Evolutionary conservation across 1,140 invertebrate species (phyloP), one percentile per base, ranked within the genome.

Genomic region (Drosophila asahinai): DNA sequence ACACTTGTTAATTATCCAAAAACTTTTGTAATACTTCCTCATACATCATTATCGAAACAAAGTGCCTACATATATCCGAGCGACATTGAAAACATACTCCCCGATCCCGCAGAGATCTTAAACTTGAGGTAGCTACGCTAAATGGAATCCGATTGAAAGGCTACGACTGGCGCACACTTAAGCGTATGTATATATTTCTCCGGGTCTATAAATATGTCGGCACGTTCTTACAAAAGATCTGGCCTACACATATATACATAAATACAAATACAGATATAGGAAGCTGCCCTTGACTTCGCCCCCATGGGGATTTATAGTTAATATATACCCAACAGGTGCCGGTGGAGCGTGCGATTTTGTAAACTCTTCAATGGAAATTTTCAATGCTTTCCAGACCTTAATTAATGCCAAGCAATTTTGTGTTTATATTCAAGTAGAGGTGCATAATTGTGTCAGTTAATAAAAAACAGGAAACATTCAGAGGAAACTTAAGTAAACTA

Each of bases 281-380:
- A 60, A 27, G 77, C 48, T 77, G 83, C 83, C 83, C 83, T 86
- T 86, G 83, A 87, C 72, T 84, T 48, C 55, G 43, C 40, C 51
- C 25, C 27, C 8, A 40, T 36, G 40, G 55, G 51, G 45, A 60
- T 59, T 59, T 49, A 49, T 68, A 51, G 38, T 54, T 15, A 38
- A 64, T 47, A 65, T 43, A 61, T 38, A 60, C 60, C 75, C 47
- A 78, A 64, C 63, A 83, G 75, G 80, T 83, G 64, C 80, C 60
- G 61, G 75, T 70, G 64, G 64, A 51, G 42, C 43, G 48, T 51
- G 63, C 61, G 60, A 58, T 67, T 58, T 74, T 57, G 61, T 62
- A 74, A 79, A 52, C 51, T 43, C n/a, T 66, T 33, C 5, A 27
- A 36, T 40, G 14, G 17, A 58, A 25, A 43, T 60, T 36, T 36